A percentile compares a stretch with the other conserved stretches of the same genome.
These are phyloP conservation scores for Luscinia luscinia DNA, from an alignment of 2,797 vertebrate genomes.

Conservation along the genomic window DNA sequence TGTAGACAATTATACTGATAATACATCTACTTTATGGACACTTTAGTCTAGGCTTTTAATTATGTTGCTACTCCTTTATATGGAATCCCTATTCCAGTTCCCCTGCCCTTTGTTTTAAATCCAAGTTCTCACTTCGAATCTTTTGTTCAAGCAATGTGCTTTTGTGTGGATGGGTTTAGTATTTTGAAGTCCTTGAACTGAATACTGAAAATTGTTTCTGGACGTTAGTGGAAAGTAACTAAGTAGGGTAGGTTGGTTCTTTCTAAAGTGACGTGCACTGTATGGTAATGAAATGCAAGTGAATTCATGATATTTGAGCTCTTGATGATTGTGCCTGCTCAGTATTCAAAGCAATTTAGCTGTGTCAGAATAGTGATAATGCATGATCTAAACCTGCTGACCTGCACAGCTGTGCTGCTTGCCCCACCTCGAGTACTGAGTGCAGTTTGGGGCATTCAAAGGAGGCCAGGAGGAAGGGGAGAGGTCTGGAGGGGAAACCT, in stretches of 20 bases:
- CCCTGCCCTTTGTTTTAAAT: background rate
- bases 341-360: background rate
- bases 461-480: background rate
- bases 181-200: background rate
- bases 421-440: background rate
- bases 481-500: background rate
- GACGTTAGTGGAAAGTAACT: background rate
- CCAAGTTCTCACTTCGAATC: background rate
- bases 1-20: background rate
- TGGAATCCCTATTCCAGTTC: background rate
- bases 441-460: background rate
- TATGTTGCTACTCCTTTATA: background rate
- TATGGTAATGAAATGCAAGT: background rate
- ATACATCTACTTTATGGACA: background rate
- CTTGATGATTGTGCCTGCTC: background rate
- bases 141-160: background rate
- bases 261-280: background rate
- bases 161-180: background rate
- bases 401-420: background rate
- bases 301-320: background rate
- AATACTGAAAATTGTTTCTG: background rate
- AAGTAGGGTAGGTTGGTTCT: background rate
- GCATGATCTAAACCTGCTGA: background rate
- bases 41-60: background rate
- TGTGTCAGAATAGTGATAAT: background rate